These are phyloP conservation scores for Euphonia xanthogaster DNA, from an alignment of 2,797 vertebrate genomes.

Conservation along the genomic window DNA sequence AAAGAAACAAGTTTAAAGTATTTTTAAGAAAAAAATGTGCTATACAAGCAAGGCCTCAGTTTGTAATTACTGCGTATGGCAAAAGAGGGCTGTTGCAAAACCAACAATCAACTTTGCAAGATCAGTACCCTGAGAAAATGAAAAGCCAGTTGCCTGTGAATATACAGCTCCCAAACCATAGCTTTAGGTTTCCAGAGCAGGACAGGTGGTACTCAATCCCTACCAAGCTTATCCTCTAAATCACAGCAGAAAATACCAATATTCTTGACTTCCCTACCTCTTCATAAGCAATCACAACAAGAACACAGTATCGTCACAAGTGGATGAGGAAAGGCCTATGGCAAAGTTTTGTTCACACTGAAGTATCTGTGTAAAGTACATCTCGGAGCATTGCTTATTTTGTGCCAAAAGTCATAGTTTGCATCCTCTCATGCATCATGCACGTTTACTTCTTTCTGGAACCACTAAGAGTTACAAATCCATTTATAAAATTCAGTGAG, in stretches of 20 bases:
- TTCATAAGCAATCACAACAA: neutral
- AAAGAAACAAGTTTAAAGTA: neutral
- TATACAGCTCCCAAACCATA: neutral
- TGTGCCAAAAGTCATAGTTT: neutral
- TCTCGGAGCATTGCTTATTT: neutral
- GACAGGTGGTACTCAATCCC: neutral
- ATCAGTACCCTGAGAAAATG: neutral
- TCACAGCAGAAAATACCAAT: neutral
- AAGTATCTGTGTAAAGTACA: neutral
- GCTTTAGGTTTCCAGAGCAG: neutral
- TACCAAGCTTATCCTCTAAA: neutral
- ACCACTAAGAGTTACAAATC: neutral
- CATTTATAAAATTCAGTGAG: conserved; percentile 6
- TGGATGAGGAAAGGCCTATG: neutral
- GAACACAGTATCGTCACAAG: neutral
- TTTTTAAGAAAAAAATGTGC: neutral
- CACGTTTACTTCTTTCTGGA: neutral
- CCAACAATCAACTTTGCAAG: neutral
- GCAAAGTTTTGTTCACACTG: neutral
- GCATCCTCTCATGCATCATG: neutral
- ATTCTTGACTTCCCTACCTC: neutral
- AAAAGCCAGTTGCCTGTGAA: neutral
- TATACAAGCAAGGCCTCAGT: neutral
- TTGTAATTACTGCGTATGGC: neutral
- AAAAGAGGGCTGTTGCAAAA: neutral